Base-by-base conservation (phyloP, 2,797 vertebrate species). In the Poeciliopsis gracilis region DNA sequence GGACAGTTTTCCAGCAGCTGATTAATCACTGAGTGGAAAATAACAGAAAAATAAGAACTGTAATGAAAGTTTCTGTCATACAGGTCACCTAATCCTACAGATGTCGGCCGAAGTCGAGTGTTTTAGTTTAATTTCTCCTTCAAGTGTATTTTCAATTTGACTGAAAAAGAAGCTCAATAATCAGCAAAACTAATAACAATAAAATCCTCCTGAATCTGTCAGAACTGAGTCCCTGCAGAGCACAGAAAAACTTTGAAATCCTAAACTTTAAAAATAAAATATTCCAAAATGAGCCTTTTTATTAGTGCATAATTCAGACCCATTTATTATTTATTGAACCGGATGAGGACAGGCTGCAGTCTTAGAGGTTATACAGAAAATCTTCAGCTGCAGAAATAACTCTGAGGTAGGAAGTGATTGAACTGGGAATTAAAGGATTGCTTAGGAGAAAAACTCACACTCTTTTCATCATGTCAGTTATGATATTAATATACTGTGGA, bases 291-390 rank as follows among this genome's bases (percentile, higher is more conserved):
- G 82, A 92, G 88, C 78, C 85, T 86, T 88, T 92, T 91, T 93
- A 93, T 92, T 86, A 87, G 88, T 90, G 89, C 88, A 94, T 92
- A 92, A 94, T 94, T 94, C 84, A 93, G 78, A 75, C 85, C 92
- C 86, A 89, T 91, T 90, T 86, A 91, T 89, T 93, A 91, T 90
- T 38, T 93, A 91, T 88, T 38, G 74, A 73, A 86, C 86, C 45
- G 47, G 74, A 86, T 85, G 82, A 81, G 90, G 84, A 89, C 81
- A 47, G 81, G 84, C 88, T 89, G 81, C 80, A 87, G 84, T 61
- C 84, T 89, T 85, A 88, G 88, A 92, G 91, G 89, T 91, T 90
- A 90, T 79, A 88, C 18, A 77, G 87, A 82, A 85, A 84, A 87
- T 86, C 78, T 38, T 74, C 69, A 77, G 83, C 84, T 82, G 78